Base-by-base conservation (phyloP, 37 sponge, comb jelly and placozoan species). In the Haliclona indistincta region DNA sequence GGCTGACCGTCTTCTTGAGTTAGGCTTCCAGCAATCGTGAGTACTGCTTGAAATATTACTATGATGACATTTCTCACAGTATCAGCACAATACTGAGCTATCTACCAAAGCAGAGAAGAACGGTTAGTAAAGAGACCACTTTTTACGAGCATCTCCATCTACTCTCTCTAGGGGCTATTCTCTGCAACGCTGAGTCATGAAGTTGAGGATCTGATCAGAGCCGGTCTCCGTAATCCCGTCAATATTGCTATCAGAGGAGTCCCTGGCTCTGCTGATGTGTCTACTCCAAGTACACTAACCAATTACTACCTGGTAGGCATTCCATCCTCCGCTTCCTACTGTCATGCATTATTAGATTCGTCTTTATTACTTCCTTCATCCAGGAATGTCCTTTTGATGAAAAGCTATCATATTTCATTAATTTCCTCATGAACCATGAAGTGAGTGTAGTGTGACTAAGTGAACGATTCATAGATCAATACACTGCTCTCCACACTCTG, bases 151-250 rank as follows among this genome's bases (percentile, higher is more conserved):
- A n/a, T n/a, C n/a, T n/a, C n/a, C n/a, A n/a, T n/a, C n/a, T n/a
- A n/a, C n/a, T 67, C 10, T 40, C 25, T 4, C 0, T 52, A 86
- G 88, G 99, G 99, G 0, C 79, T 98, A 39, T 98, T 98, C 63
- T 95, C 96, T n/a, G 99, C 99, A 32, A 98, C 99, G 17, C 91
- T 92, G 41, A 98, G 83, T 28, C 64, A 66, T 20, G 86, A 98
- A 35, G 77, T 98, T 35, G 83, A 93, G 80, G 73, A 82, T 17
- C 82, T 98, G 61, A 83, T 98, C 0, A 77, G 94, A 56, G 94
- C 94, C 4, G 99, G 99, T 26, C 70, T 98, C 64, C 64, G 99
- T 43, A 92, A 95, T 70, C 99, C 99, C 32, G 80, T 93, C 39
- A 70, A 87, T 40, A 79, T 98, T 3, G 88, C 87, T 32, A 84